Conservation (phyloP, 2,797 vertebrate species). For the Galaxias olidus region DNA sequence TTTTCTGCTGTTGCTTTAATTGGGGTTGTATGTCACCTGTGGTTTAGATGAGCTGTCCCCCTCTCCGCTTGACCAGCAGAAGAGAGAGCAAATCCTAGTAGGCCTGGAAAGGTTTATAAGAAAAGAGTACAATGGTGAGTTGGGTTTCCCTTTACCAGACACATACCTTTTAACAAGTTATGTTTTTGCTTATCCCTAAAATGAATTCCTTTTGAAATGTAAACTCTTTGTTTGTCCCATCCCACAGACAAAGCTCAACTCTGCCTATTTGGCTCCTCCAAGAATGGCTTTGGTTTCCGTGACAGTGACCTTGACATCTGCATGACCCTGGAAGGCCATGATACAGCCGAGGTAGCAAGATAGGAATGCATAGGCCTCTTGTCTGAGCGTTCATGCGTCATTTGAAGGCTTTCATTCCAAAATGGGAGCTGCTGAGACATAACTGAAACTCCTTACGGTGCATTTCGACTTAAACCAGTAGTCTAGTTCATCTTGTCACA, state of each 20-base stretch:
- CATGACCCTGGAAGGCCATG: slow-evolving; percentile 97
- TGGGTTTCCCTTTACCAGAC: neutral
- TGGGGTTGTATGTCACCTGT: slow-evolving; percentile 21
- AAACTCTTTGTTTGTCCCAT: slow-evolving; percentile 10
- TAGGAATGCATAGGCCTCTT: neutral
- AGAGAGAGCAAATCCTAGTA: slow-evolving; percentile 91
- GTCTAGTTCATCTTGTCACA: too few species aligned
- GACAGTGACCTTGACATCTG: slow-evolving; percentile 99
- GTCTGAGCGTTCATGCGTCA: too few species aligned
- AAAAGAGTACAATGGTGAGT: slow-evolving; percentile 92
- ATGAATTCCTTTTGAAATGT: neutral
- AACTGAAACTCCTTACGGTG: too few species aligned
- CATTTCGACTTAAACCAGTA: too few species aligned
- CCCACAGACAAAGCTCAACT: slow-evolving; percentile 90
- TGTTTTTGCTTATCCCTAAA: too few species aligned
- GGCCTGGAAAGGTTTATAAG: slow-evolving; percentile 94
- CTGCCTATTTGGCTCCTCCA: slow-evolving; percentile 96
- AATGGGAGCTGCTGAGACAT: too few species aligned
- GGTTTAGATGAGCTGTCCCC: slow-evolving; percentile 87
- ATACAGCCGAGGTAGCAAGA: slow-evolving; percentile 88
- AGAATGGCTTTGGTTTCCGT: slow-evolving; percentile 97
- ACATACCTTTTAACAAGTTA: too few species aligned
- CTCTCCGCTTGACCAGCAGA: slow-evolving; percentile 87
- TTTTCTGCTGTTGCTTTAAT: too few species aligned
- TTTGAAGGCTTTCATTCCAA: too few species aligned